A percentile compares a stretch with the other conserved stretches of the same genome.
Conservation (phyloP, 1,140 invertebrate species). For the Drosophila yakuba region DNA sequence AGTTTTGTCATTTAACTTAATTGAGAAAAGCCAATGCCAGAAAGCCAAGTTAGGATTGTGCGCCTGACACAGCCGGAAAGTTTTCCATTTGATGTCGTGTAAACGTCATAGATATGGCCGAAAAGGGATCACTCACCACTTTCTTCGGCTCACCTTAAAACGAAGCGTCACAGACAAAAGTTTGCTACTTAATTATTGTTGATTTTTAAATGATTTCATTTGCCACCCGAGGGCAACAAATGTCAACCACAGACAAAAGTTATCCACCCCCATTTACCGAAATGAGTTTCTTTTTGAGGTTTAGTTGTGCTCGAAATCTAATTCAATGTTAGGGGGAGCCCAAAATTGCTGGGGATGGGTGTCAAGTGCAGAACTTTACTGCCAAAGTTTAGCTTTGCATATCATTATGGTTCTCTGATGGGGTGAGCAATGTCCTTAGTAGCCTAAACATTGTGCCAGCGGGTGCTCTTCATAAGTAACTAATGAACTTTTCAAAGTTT, state of each 20-base stretch:
- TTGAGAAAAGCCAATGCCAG: conserved; percentile 51
- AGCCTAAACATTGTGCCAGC: conserved; percentile 28
- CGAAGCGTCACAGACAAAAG: conserved; percentile 48
- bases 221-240: conserved; percentile 47
- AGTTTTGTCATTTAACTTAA: conserved; percentile 65
- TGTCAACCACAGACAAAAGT: conserved; percentile 57
- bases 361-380: conserved; percentile 52
- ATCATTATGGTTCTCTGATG: conserved; percentile 48
- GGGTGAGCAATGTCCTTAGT: conserved; percentile 32
- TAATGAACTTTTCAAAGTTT: conserved; percentile 35
- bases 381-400: conserved; percentile 48
- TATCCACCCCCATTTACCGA: conserved; percentile 3
- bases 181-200: conserved; percentile 71
- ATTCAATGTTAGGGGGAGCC: conserved; percentile 13
- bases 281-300: conserved; percentile 40
- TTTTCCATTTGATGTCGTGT: conserved; percentile 74
- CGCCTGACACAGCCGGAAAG: conserved; percentile 33
- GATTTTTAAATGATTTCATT: conserved; percentile 74
- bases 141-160: conserved; percentile 36
- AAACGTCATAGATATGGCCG: conserved; percentile 52
- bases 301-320: conserved; percentile 42
- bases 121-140: conserved; percentile 30
- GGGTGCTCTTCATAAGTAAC: conserved; percentile 10
- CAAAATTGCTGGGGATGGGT: conserved; percentile 2
- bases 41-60: background rate